These are phyloP conservation scores for Tachycineta bicolor DNA, from an alignment of 2,113 vertebrate genomes.

Conservation along the genomic window DNA sequence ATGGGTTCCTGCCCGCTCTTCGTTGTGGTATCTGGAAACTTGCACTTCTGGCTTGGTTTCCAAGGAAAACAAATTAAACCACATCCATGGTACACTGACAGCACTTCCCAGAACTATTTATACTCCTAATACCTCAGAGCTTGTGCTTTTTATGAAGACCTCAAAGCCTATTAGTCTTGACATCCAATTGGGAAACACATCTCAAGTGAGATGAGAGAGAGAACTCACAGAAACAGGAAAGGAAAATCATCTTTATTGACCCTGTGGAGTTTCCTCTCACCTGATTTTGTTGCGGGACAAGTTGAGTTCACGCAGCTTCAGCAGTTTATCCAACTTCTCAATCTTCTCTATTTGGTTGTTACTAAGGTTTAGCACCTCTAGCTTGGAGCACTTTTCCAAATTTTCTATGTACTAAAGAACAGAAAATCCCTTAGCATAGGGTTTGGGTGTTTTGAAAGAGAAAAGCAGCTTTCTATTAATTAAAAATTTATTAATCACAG, in stretches of 20 bases:
- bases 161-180: neutral
- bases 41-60: neutral
- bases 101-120: neutral
- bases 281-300: constrained; percentile 84
- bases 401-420: constrained; percentile 85
- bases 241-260: neutral
- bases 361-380: constrained; percentile 83
- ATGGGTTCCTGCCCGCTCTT: neutral
- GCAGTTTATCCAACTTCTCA: constrained; percentile 83
- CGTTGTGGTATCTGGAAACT: neutral
- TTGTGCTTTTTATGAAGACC: neutral
- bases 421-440: neutral
- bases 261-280: constrained; percentile 33
- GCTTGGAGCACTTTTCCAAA: constrained; percentile 81
- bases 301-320: constrained; percentile 82
- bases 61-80: neutral
- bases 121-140: neutral
- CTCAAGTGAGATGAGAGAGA: neutral
- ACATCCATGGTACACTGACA: neutral
- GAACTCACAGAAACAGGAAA: neutral
- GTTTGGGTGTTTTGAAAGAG: neutral
- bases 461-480: neutral
- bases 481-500: neutral
- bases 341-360: constrained; percentile 85
- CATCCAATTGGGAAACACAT: neutral